Evolutionary conservation across 1,140 invertebrate genomes (phyloP), one percentile per base, ranked within the genome.

Genomic region (Drosophila parabipectinata): DNA sequence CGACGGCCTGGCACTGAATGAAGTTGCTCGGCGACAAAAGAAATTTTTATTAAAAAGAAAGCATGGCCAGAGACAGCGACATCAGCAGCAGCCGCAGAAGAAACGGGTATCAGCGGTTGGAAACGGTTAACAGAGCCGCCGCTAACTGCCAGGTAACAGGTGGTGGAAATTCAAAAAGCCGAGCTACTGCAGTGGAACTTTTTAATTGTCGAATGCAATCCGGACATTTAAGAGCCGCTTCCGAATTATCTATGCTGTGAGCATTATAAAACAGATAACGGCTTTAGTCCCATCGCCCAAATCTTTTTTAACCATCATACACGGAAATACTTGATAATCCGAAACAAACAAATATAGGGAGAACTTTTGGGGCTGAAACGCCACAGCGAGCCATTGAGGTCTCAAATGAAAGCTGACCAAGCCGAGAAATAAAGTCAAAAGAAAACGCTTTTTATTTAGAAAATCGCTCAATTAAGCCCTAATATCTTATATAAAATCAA

Each of bases 31-130:
- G 69, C 76, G 69, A 74, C 82, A 74, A 80, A 91, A 91, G 90
- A 91, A 91, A 91, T 91, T 87, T 90, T 79, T 84, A 89, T 79
- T 79, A 83, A 90, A 91, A 91, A 91, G 90, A 91, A 91, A 91
- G 90, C 90, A 91, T 69, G 30, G 45, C 28, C 52, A 47, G 55
- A 50, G 18, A 14, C 14, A 41, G 4, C 12, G 12, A n/a, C 12
- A 32, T 18, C 52, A 71, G 53, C 30, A 71, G 48, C 61, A 66
- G 67, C 61, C 56, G 59, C 57, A 32, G n/a, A 51, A 60, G 41
- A 63, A 59, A 55, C 71, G 28, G 58, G 41, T 45, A 37, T 14
- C 15, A 14, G 37, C 51, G 18, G 59, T 28, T 54, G 10, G 7
- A 56, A 76, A 30, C 77, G 62, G 72, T 69, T 79, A 79, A 79